Evolutionary conservation across 2,113 vertebrate species (phyloP).

Genomic region (Percina caprodes): DNA sequence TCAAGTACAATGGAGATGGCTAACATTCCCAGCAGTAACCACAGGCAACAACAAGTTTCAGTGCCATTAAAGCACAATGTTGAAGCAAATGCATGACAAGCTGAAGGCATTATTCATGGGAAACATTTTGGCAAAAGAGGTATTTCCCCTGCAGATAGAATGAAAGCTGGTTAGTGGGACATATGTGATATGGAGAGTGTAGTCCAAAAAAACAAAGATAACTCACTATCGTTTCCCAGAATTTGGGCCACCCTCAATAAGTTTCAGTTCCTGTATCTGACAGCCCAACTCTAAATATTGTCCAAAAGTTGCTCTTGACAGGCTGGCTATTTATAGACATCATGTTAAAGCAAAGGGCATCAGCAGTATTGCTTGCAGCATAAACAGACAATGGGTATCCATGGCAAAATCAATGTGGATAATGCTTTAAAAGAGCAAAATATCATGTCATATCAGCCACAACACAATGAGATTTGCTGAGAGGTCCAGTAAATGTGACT

Average conservation of each 20-base stretch:
- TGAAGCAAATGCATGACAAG: constrained; percentile 8
- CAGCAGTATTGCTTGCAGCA: constrained; percentile 44
- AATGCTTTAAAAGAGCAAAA: constrained; percentile 66
- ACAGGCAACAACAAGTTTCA: constrained; percentile 37
- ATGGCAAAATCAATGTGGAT: constrained; percentile 56
- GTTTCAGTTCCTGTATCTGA: constrained; percentile 31
- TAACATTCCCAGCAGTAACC: constrained; percentile 32
- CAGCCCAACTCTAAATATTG: constrained; percentile 29
- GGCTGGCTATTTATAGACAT: constrained; percentile 45
- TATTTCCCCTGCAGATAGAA: constrained; percentile 31
- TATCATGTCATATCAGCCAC: constrained; percentile 61
- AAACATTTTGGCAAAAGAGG: constrained; percentile 37
- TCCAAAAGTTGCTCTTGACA: constrained; percentile 27
- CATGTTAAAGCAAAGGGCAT: constrained; percentile 48
- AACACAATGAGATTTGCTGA: constrained; percentile 46
- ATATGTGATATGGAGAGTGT: constrained; percentile 33
- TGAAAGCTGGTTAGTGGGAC: constrained; percentile 32
- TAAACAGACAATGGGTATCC: constrained; percentile 48
- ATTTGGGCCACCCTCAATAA: neutral
- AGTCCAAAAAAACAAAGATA: constrained; percentile 6
- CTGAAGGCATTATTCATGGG: constrained; percentile 31
- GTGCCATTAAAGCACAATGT: constrained; percentile 19
- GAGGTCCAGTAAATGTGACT: constrained; percentile 61
- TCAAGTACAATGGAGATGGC: constrained; percentile 10
- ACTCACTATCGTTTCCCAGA: constrained; percentile 40